Percentiles rank a stretch among this genome's conserved stretches.
phyloP scores from a whole-genome alignment of 2,888 invertebrate species.

The Erebia palarica region DNA sequence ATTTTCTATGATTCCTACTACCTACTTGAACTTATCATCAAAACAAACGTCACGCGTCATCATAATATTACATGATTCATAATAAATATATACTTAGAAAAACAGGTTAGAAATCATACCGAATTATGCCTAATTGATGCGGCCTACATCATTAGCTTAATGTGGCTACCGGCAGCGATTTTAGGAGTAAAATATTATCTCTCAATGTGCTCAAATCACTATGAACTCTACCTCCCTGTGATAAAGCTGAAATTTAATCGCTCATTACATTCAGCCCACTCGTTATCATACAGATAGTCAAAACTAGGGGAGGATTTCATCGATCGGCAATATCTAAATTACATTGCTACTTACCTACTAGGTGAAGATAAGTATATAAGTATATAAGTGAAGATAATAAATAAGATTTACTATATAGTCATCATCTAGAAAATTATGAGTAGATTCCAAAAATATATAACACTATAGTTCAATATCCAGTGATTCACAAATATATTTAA shows the following conservation, averaged over 20 bases:
- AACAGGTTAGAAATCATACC: slow-evolving; percentile 28
- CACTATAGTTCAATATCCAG: too few relatives aligned
- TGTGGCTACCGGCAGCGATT: slow-evolving; percentile 37
- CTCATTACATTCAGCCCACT: neutral
- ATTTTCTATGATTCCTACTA: too few relatives aligned
- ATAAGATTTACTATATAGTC: too few relatives aligned
- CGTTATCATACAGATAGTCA: slow-evolving; percentile 11
- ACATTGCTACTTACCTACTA: neutral
- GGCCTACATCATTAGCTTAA: slow-evolving; percentile 43
- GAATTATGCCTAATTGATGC: slow-evolving; percentile 24
- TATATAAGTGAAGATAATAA: too few relatives aligned
- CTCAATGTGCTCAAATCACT: slow-evolving; percentile 27
- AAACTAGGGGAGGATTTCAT: neutral
- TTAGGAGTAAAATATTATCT: slow-evolving; percentile 41
- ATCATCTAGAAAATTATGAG: too few relatives aligned
- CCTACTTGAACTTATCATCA: too few relatives aligned
- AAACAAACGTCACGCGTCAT: too few relatives aligned
- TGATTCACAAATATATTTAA: too few relatives aligned
- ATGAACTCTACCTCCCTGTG: neutral
- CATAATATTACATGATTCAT: neutral
- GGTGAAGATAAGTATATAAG: too few relatives aligned
- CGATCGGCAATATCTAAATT: slow-evolving; percentile 10
- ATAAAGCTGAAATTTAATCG: slow-evolving; percentile 6
- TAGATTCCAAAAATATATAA: too few relatives aligned
- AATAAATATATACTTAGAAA: slow-evolving; percentile 8